Evolutionary conservation across 2,888 invertebrate species (phyloP).

Genomic region (Drosophila formosana): DNA sequence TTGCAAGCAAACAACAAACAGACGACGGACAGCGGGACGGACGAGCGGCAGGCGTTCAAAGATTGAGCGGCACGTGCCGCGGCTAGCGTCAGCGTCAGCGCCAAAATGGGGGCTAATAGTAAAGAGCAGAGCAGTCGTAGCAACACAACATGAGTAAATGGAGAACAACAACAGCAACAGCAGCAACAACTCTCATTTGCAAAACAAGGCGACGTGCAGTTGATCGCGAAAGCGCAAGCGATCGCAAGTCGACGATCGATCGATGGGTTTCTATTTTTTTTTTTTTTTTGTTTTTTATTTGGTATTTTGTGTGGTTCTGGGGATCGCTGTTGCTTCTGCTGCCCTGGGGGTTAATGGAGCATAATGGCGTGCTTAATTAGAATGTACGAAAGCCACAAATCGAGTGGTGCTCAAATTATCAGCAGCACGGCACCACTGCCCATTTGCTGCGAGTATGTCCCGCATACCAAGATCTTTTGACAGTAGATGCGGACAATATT

Average conservation of each 20-base stretch:
- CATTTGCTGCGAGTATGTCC: slow-evolving; percentile 7
- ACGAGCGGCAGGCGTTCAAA: slow-evolving; percentile 42
- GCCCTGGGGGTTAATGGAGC: slow-evolving; percentile 72
- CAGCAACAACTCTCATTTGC: slow-evolving; percentile 44
- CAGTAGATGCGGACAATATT: slow-evolving; percentile 8
- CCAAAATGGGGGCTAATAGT: slow-evolving; percentile 65
- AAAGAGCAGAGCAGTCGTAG: slow-evolving; percentile 39
- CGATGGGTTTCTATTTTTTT: slow-evolving; percentile 37
- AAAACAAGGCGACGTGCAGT: slow-evolving; percentile 73
- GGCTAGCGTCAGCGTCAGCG: slow-evolving; percentile 48
- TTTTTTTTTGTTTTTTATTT: slow-evolving; percentile 3
- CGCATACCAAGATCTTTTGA: slow-evolving; percentile 17
- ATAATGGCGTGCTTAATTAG: slow-evolving; percentile 72
- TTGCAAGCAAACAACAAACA: slow-evolving; percentile 38
- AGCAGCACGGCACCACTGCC: slow-evolving; percentile 40
- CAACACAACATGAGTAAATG: slow-evolving; percentile 23
- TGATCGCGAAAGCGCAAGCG: slow-evolving; percentile 69
- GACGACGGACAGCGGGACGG: slow-evolving; percentile 5
- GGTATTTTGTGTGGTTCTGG: slow-evolving; percentile 7
- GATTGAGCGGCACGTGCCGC: slow-evolving; percentile 78
- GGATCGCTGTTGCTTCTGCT: slow-evolving; percentile 24
- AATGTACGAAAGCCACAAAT: slow-evolving; percentile 47
- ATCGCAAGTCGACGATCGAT: slow-evolving; percentile 34
- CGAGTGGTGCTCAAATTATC: slow-evolving; percentile 55
- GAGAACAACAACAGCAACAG: slow-evolving; percentile 19